Conservation (phyloP, 1,140 invertebrate genomes). For the Plectus sambesii region DNA sequence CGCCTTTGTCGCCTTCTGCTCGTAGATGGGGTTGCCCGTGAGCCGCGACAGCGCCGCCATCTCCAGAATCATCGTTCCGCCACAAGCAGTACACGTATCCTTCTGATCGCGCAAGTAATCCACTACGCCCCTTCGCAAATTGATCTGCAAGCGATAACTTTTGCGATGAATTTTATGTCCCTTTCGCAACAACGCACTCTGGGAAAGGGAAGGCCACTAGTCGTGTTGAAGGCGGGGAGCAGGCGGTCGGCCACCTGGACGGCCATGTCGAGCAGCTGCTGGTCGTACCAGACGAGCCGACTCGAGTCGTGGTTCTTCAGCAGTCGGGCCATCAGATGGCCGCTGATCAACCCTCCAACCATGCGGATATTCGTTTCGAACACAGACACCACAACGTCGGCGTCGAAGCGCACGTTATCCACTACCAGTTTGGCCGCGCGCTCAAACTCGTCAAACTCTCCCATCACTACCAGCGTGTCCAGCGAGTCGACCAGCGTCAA, state of each 20-base stretch:
- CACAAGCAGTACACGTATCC: conserved; percentile 89
- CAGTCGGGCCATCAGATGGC: conserved; percentile 75
- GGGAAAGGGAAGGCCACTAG: conserved; percentile 90
- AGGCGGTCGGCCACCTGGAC: conserved; percentile 80
- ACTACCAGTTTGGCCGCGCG: conserved; percentile 73
- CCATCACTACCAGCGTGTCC: conserved; percentile 79
- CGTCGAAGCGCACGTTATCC: conserved; percentile 63
- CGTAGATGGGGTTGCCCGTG: conserved; percentile 80
- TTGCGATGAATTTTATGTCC: background rate
- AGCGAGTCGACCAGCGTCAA: conserved; percentile 85
- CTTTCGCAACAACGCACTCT: conserved; percentile 54
- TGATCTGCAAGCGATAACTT: conserved; percentile 57
- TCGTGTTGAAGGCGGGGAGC: conserved; percentile 90
- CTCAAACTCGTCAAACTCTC: conserved; percentile 86
- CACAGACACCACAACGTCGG: conserved; percentile 85
- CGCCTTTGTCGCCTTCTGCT: conserved; percentile 79
- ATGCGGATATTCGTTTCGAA: conserved; percentile 97
- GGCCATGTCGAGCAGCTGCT: conserved; percentile 75
- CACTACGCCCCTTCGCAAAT: conserved; percentile 75
- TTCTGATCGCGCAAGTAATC: conserved; percentile 59
- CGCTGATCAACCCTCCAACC: conserved; percentile 64
- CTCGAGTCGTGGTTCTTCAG: conserved; percentile 61
- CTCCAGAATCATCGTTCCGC: conserved; percentile 94
- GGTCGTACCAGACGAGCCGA: conserved; percentile 76
- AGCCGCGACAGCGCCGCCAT: conserved; percentile 86